Percentiles rank a stretch among this genome's conserved stretches.
phyloP scores from a whole-genome alignment of 2,113 vertebrate genomes.

The Daboia siamensis region DNA sequence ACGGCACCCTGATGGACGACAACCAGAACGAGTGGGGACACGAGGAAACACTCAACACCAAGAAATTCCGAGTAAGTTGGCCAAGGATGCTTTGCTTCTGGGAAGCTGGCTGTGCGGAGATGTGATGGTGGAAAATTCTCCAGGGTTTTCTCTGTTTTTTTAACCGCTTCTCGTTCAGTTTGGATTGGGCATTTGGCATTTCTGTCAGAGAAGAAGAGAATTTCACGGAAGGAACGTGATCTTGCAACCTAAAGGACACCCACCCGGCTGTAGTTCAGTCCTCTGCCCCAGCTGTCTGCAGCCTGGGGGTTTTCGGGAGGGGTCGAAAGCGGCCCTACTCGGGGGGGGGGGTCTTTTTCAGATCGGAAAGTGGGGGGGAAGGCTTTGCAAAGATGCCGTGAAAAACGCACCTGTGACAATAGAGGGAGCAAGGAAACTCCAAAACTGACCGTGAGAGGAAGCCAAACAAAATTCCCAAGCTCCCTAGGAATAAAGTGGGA shows the following conservation, averaged over 20 bases:
- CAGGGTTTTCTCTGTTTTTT: not conserved
- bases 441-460: not conserved
- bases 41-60: constrained; percentile 83
- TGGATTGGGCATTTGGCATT: not conserved
- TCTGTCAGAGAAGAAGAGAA: not conserved
- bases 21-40: constrained; percentile 93
- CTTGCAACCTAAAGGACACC: not conserved
- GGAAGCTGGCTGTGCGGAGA: not conserved
- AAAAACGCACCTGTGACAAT: not conserved
- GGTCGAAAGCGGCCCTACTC: not conserved
- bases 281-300: not conserved
- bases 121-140: not conserved
- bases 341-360: not conserved
- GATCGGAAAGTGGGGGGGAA: not conserved
- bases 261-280: not conserved
- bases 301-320: not conserved
- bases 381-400: not conserved
- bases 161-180: not conserved
- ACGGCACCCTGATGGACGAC: constrained; percentile 93
- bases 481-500: not conserved
- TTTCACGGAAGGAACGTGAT: not conserved
- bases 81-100: not conserved
- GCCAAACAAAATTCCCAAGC: not conserved
- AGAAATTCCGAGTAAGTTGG: constrained; percentile 87
- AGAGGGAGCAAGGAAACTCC: not conserved